Base-by-base conservation (phyloP, 2,888 invertebrate species). In the Caenorhabditis becei region DNA sequence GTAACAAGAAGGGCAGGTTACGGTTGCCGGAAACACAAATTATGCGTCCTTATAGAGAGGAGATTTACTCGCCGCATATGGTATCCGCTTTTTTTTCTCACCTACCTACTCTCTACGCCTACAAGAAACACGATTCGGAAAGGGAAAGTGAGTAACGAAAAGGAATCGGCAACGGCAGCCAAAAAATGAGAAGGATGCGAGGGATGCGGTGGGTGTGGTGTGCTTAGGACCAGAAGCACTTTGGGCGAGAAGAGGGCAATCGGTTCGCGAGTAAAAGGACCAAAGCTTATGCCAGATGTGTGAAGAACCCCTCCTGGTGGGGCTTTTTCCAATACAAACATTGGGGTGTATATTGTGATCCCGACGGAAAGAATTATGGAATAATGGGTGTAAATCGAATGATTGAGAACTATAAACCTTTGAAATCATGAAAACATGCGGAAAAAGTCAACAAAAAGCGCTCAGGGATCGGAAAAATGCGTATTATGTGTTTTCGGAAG, bases 1-100 rank as follows among this genome's bases (percentile, higher is more conserved):
- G 72, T 72, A 72, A 65, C 63, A 72, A 59, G 32, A 10, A 63
- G 62, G 66, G 59, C 63, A 74, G 66, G 74, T 74, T 74, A 74
- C 74, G 74, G 74, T 66, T 72, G 41, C 32, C 62, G 63, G n/a
- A 23, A 35, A 65, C 56, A 47, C 74, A 74, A 74, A 32, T 74
- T 74, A 74, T 66, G 65, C 59, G 65, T 74, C 66, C 66, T 74
- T 66, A 74, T 66, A 37, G 49, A 28, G 65, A 18, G 54, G 66
- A 47, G 71, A 71, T 71, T 71, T 62, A 71, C 62, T 62, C 54
- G 16, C 32, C 37, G 18, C n/a, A n/a, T n/a, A n/a, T n/a, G n/a
- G n/a, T n/a, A n/a, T n/a, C n/a, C n/a, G n/a, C n/a, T n/a, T n/a
- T n/a, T n/a, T n/a, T n/a, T n/a, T n/a, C n/a, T n/a, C n/a, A n/a